phyloP scores from a whole-genome alignment of 2,113 vertebrate genomes.

The Apteryx mantelli region DNA sequence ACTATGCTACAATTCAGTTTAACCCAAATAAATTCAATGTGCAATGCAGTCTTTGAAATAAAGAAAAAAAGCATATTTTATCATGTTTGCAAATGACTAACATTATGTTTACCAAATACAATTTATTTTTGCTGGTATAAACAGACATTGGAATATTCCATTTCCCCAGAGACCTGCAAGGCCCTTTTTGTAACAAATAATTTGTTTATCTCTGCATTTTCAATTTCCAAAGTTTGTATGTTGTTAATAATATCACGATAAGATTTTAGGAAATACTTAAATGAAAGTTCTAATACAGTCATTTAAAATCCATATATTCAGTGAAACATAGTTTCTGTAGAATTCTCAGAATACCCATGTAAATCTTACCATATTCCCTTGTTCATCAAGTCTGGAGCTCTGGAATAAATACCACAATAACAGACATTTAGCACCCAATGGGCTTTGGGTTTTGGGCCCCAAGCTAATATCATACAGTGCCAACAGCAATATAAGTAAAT shows the following conservation, averaged over 20 bases:
- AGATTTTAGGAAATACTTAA: constrained; percentile 36
- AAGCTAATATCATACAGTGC: background rate
- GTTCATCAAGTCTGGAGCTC: background rate
- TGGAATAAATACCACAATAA: constrained; percentile 3
- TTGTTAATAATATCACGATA: constrained; percentile 36
- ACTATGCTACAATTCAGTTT: background rate
- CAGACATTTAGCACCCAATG: background rate
- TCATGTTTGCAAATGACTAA: constrained; percentile 59
- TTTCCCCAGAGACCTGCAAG: constrained; percentile 15
- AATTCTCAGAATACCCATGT: background rate
- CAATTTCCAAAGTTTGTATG: constrained; percentile 1
- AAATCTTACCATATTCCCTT: background rate
- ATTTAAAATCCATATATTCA: constrained; percentile 21
- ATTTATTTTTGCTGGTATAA: constrained; percentile 62
- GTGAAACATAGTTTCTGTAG: background rate
- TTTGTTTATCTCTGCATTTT: constrained; percentile 38
- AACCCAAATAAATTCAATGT: constrained; percentile 2
- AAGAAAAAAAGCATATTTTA: background rate
- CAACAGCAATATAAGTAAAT: background rate
- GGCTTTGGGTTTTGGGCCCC: background rate
- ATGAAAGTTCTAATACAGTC: background rate
- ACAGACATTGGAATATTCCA: constrained; percentile 59
- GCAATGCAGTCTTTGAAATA: constrained; percentile 10
- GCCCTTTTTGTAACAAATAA: constrained; percentile 19
- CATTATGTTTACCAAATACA: constrained; percentile 54